Conservation (phyloP, 1,140 invertebrate genomes). For the Tetramorium alpestre region DNA sequence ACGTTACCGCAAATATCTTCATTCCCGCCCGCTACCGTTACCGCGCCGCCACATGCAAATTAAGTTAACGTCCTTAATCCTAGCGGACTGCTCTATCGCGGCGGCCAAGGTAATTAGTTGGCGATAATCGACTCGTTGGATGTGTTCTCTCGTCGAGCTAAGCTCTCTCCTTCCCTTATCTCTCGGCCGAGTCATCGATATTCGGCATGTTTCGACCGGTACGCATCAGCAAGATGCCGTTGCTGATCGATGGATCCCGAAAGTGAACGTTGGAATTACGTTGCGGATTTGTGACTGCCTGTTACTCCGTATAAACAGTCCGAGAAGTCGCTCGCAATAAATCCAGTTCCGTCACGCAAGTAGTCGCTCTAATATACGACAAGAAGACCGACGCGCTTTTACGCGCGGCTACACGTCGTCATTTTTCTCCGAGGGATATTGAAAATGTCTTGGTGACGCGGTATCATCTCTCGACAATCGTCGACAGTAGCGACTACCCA, state of each 20-base stretch:
- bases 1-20: slow-evolving; percentile 9
- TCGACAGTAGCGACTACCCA: neutral
- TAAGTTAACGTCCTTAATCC: slow-evolving; percentile 49
- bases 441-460: neutral
- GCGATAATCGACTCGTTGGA: slow-evolving; percentile 43
- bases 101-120: slow-evolving; percentile 35
- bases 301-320: neutral
- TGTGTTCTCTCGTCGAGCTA: slow-evolving; percentile 32
- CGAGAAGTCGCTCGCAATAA: slow-evolving; percentile 20
- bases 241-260: neutral
- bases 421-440: slow-evolving; percentile 20
- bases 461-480: neutral
- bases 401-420: slow-evolving; percentile 5
- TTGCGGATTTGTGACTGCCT: slow-evolving; percentile 2
- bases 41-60: slow-evolving; percentile 30
- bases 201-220: neutral
- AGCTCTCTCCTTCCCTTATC: slow-evolving; percentile 24
- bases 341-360: slow-evolving; percentile 2
- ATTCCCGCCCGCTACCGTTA: neutral
- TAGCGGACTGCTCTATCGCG: slow-evolving; percentile 24
- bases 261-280: slow-evolving; percentile 23
- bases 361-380: slow-evolving; percentile 14
- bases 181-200: neutral
- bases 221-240: neutral
- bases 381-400: slow-evolving; percentile 24